phyloP scores from a whole-genome alignment of 2,113 vertebrate genomes.

The Rousettus leschenaultii region DNA sequence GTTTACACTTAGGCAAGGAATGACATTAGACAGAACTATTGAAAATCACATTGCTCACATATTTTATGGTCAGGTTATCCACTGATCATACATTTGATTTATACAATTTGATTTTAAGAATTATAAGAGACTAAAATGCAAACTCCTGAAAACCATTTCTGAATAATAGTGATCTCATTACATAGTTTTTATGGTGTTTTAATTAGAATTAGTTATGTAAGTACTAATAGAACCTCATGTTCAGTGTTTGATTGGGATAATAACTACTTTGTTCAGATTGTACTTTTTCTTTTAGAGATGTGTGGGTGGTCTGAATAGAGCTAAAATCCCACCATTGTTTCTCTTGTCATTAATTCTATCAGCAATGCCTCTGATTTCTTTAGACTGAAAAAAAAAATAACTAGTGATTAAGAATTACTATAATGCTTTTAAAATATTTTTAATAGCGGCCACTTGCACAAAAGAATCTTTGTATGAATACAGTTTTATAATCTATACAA shows the following conservation, averaged over 20 bases:
- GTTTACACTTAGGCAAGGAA: neutral
- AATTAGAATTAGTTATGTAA: conserved; percentile 24
- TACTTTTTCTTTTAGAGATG: conserved; percentile 17
- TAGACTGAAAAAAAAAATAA: conserved; percentile 53
- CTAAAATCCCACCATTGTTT: conserved; percentile 51
- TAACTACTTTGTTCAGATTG: conserved; percentile 42
- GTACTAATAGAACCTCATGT: neutral
- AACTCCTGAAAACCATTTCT: neutral
- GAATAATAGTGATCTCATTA: conserved; percentile 29
- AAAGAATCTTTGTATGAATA: conserved; percentile 37
- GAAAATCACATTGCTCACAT: neutral
- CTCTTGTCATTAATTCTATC: conserved; percentile 49
- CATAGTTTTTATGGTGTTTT: conserved; percentile 33
- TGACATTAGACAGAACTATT: neutral
- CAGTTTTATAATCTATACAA: neutral
- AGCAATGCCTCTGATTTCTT: conserved; percentile 49
- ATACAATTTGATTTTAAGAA: neutral
- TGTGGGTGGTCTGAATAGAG: conserved; percentile 59
- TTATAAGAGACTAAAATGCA: neutral
- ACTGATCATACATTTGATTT: neutral
- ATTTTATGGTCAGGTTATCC: neutral
- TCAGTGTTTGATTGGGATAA: conserved; percentile 47
- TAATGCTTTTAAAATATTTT: conserved; percentile 56
- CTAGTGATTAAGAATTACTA: conserved; percentile 59
- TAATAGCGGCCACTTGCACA: conserved; percentile 1